phyloP scores from a whole-genome alignment of 2,888 invertebrate species.

The Drepanosiphum platanoidis region DNA sequence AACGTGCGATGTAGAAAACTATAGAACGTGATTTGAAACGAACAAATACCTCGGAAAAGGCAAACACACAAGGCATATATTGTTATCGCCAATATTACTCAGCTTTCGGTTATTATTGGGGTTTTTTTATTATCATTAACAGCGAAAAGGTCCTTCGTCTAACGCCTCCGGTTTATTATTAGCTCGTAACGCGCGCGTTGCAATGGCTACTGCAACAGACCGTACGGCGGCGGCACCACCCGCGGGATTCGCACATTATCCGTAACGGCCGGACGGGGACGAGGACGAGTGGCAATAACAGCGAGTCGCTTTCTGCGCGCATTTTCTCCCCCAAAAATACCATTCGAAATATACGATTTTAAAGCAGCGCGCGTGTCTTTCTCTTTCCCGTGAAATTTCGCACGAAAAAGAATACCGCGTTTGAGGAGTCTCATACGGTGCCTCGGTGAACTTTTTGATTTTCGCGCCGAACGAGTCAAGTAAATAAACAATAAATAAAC shows the following conservation, averaged over 20 bases:
- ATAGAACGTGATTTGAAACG: background rate
- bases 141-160: background rate
- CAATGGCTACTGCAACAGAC: background rate
- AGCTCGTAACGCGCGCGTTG: background rate
- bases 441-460: background rate
- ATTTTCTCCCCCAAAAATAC: too few species aligned
- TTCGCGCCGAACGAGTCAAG: too few species aligned
- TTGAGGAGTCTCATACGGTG: background rate
- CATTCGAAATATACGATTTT: background rate
- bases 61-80: background rate
- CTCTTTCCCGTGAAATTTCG: background rate
- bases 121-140: background rate
- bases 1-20: too few species aligned
- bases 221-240: background rate
- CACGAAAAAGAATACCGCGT: too few species aligned
- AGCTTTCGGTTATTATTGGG: background rate
- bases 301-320: too few species aligned
- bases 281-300: background rate
- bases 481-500: too few species aligned
- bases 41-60: background rate
- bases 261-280: background rate
- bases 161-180: background rate
- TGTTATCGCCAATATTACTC: background rate
- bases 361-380: background rate
- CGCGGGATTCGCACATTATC: slow-evolving; percentile 11